A percentile compares a stretch with the other conserved stretches of the same genome.
Evolutionary conservation across 2,113 vertebrate genomes (phyloP).

Genomic region (Emberiza fucata): DNA sequence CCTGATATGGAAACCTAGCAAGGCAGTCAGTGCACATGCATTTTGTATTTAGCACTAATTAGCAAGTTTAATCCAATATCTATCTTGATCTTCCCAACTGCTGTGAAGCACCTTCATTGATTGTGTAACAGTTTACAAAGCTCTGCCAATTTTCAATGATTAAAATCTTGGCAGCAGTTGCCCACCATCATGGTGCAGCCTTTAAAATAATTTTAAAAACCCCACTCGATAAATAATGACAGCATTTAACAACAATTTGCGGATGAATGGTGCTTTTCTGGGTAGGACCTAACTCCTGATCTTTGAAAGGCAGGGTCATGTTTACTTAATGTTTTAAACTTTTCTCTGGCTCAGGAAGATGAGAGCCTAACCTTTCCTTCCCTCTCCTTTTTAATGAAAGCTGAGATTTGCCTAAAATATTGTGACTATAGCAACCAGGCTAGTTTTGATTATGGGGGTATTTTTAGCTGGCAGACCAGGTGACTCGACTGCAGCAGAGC

Average conservation of each 20-base stretch:
- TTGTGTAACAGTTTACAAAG: not conserved
- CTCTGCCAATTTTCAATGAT: not conserved
- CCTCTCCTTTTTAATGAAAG: not conserved
- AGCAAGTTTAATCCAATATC: not conserved
- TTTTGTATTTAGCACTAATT: conserved; percentile 16
- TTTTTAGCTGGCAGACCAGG: not conserved
- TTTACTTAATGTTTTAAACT: conserved; percentile 20
- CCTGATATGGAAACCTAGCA: not conserved
- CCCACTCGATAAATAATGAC: not conserved
- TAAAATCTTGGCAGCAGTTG: not conserved
- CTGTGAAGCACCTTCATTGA: not conserved
- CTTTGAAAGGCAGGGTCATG: conserved; percentile 1
- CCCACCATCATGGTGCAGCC: not conserved
- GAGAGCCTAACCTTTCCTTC: not conserved
- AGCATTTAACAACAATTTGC: not conserved
- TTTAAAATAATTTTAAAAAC: not conserved
- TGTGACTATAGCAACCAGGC: not conserved
- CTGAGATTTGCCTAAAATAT: conserved; percentile 3
- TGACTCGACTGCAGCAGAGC: not conserved
- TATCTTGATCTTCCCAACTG: not conserved
- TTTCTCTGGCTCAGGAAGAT: not conserved
- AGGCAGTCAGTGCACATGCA: not conserved
- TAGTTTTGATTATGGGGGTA: not conserved
- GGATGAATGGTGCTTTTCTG: not conserved
- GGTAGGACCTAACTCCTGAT: not conserved